Evolutionary conservation across 2,797 vertebrate species (phyloP).

Genomic region (Chelidonichthys spinosus): DNA sequence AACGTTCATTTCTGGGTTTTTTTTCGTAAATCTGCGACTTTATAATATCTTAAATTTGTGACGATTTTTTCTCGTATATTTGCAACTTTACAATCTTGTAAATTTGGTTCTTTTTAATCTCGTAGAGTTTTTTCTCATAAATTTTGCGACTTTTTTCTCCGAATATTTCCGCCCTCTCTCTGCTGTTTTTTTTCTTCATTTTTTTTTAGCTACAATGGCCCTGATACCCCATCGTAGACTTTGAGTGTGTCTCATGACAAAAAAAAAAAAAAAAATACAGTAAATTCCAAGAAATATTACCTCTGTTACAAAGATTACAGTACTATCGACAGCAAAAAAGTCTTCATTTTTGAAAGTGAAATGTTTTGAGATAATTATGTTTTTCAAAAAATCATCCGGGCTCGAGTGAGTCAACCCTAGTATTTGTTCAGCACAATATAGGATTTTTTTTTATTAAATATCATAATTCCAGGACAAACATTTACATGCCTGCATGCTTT

Average conservation of each 20-base stretch:
- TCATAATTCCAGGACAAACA: slow-evolving; percentile 99
- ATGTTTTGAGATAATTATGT: slow-evolving; percentile 66
- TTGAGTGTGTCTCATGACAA: slow-evolving; percentile 72
- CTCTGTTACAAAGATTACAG: slow-evolving; percentile 83
- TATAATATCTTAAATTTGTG: no score
- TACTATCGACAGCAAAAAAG: slow-evolving; percentile 81
- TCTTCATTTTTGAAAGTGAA: slow-evolving; percentile 77
- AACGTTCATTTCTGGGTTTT: no score
- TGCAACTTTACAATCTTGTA: no score
- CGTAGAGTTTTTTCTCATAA: no score
- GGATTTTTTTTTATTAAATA: slow-evolving; percentile 99
- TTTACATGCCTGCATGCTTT: slow-evolving; percentile 99
- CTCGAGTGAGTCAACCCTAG: slow-evolving; percentile 79
- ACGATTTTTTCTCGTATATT: no score
- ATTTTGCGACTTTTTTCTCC: no score
- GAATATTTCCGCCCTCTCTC: no score
- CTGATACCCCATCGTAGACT: no score
- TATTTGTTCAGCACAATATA: slow-evolving; percentile 94
- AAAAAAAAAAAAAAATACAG: slow-evolving; percentile 64
- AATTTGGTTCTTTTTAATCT: no score
- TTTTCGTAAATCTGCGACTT: no score
- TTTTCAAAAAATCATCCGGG: slow-evolving; percentile 71
- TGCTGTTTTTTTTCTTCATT: no score
- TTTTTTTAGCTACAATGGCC: no score
- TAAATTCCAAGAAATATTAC: slow-evolving; percentile 78